Evolutionary conservation across 2,797 vertebrate genomes (phyloP).

Genomic region (Enoplosus armatus): DNA sequence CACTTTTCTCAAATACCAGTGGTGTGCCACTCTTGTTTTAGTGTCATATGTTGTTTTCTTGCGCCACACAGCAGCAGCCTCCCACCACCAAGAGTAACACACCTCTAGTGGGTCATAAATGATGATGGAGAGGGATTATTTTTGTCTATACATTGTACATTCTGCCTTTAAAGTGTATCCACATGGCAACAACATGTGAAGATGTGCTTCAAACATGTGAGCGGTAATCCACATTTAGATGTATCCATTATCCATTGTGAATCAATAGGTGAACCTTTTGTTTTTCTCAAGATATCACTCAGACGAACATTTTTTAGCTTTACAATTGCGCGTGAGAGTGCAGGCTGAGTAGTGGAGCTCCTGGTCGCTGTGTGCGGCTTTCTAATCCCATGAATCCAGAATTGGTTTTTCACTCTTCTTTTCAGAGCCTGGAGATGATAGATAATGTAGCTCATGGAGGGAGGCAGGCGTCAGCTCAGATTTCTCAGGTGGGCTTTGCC

Average conservation of each 20-base stretch:
- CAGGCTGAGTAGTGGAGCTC: not conserved
- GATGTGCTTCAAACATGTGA: not conserved
- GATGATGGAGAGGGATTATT: too few species aligned
- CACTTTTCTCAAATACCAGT: not conserved
- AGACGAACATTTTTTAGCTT: not conserved
- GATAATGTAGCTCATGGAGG: constrained; percentile 62
- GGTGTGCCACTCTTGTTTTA: too few species aligned
- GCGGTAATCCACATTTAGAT: not conserved
- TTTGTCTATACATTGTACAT: too few species aligned
- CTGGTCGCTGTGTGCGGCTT: constrained; percentile 1
- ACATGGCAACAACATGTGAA: not conserved
- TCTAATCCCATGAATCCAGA: constrained; percentile 61
- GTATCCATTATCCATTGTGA: not conserved
- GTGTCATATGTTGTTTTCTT: too few species aligned
- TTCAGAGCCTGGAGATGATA: constrained; percentile 60
- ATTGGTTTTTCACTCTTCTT: constrained; percentile 64
- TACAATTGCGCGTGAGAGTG: not conserved
- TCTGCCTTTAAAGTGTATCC: too few species aligned
- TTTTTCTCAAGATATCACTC: not conserved
- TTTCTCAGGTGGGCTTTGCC: constrained; percentile 63
- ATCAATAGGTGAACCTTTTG: too few species aligned
- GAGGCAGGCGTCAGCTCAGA: constrained; percentile 57
- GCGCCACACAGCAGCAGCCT: too few species aligned
- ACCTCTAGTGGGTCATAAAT: too few species aligned
- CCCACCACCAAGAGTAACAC: too few species aligned